These are phyloP conservation scores for Rhinoraja longicauda DNA, from an alignment of 2,797 vertebrate genomes.

Conservation along the genomic window DNA sequence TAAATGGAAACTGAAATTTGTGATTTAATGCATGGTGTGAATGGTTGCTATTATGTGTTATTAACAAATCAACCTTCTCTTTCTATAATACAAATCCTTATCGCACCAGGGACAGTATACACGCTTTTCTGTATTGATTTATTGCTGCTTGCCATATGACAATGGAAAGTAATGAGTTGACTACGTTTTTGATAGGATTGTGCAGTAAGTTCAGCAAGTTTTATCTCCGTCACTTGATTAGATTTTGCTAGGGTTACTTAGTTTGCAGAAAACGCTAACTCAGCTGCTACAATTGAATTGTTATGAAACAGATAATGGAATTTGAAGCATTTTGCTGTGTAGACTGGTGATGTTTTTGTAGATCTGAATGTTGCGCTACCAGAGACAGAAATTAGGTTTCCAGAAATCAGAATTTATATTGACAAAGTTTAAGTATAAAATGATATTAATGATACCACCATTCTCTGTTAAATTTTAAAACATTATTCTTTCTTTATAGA, in stretches of 20 bases:
- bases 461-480: neutral
- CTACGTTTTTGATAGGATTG: slow-evolving; percentile 71
- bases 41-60: slow-evolving; percentile 82
- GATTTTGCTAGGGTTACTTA: slow-evolving; percentile 38
- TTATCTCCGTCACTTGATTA: slow-evolving; percentile 74
- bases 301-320: slow-evolving; percentile 62
- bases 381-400: neutral
- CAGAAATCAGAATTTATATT: slow-evolving; percentile 40
- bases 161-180: slow-evolving; percentile 70
- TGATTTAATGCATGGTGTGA: slow-evolving; percentile 81
- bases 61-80: slow-evolving; percentile 71
- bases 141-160: slow-evolving; percentile 72
- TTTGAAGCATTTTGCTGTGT: slow-evolving; percentile 53
- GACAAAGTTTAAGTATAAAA: slow-evolving; percentile 43
- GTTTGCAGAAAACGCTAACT: slow-evolving; percentile 65
- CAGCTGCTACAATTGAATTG: slow-evolving; percentile 63
- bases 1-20: slow-evolving; percentile 72
- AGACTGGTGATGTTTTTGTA: slow-evolving; percentile 43
- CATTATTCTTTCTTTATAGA: neutral
- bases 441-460: neutral
- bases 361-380: slow-evolving; percentile 42
- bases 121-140: slow-evolving; percentile 71
- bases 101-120: slow-evolving; percentile 57
- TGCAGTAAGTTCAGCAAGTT: slow-evolving; percentile 68
- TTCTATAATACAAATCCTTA: slow-evolving; percentile 66